Evolutionary conservation across 2,113 vertebrate genomes (phyloP).

Genomic region (Nibea coibor): DNA sequence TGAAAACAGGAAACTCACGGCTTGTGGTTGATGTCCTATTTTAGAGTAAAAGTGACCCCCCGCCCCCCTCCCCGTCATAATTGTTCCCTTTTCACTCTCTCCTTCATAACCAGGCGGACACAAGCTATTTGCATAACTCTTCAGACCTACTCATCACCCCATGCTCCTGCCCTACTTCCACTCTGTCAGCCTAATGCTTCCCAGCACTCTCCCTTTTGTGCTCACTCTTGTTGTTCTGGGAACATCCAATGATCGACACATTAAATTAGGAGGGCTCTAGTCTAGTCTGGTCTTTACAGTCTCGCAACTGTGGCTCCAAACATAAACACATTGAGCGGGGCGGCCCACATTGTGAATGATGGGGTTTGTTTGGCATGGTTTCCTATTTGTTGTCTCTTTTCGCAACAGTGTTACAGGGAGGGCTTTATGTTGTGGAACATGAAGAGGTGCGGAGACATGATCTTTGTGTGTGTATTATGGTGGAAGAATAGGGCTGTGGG

Average conservation of each 20-base stretch:
- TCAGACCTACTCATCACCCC: slow-evolving; percentile 60
- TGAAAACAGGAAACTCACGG: slow-evolving; percentile 66
- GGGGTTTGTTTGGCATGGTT: slow-evolving; percentile 22
- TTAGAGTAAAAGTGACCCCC: slow-evolving; percentile 18
- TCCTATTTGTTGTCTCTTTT: slow-evolving; percentile 54
- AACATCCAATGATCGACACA: slow-evolving; percentile 66
- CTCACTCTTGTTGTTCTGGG: slow-evolving; percentile 54
- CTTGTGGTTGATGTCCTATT: slow-evolving; percentile 52
- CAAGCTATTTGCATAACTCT: slow-evolving; percentile 78
- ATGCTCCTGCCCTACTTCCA: slow-evolving; percentile 79
- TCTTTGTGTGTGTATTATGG: slow-evolving; percentile 62
- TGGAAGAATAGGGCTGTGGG: slow-evolving; percentile 65
- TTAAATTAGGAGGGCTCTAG: slow-evolving; percentile 46
- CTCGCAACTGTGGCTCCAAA: slow-evolving; percentile 23
- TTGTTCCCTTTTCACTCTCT: slow-evolving; percentile 49
- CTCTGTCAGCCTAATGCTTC: slow-evolving; percentile 71
- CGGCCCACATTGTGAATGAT: slow-evolving; percentile 45
- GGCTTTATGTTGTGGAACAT: slow-evolving; percentile 58
- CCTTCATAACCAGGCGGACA: slow-evolving; percentile 46
- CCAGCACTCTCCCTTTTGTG: slow-evolving; percentile 75
- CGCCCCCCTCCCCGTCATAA: slow-evolving; percentile 41
- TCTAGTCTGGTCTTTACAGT: slow-evolving; percentile 56
- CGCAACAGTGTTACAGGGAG: slow-evolving; percentile 44
- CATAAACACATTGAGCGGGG: slow-evolving; percentile 38
- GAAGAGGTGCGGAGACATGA: slow-evolving; percentile 55